Evolutionary conservation across 2,113 vertebrate genomes (phyloP).

Genomic region (Cephalopterus ornatus): DNA sequence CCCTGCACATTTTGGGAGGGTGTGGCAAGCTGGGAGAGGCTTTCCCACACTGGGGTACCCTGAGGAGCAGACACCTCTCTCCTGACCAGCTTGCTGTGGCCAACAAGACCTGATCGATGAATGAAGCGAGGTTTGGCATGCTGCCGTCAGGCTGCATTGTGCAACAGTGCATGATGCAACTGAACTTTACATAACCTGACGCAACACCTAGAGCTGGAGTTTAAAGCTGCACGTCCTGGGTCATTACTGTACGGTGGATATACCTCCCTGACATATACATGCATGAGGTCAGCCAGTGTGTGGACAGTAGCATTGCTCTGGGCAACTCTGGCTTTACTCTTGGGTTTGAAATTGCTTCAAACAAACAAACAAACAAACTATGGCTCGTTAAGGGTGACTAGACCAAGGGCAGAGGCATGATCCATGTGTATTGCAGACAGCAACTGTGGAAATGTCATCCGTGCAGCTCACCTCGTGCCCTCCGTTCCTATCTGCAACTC

Average conservation of each 20-base stretch:
- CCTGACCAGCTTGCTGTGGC: not conserved
- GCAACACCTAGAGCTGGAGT: slow-evolving; percentile 48
- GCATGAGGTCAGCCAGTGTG: not conserved
- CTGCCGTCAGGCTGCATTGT: slow-evolving; percentile 9
- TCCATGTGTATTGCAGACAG: not conserved
- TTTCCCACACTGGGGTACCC: slow-evolving; percentile 14
- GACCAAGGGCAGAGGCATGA: not conserved
- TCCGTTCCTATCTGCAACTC: not conserved
- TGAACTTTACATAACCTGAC: slow-evolving; percentile 67
- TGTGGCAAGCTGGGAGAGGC: not conserved
- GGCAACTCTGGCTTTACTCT: not conserved
- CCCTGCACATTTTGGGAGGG: not conserved
- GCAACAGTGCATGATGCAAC: slow-evolving; percentile 61
- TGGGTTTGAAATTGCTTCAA: slow-evolving; percentile 15
- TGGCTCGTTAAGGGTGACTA: not conserved
- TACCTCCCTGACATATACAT: not conserved
- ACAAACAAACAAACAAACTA: not conserved
- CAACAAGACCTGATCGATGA: not conserved
- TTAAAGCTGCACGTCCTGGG: slow-evolving; percentile 40
- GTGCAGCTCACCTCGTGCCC: not conserved
- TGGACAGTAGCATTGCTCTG: not conserved
- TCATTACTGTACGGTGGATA: not conserved
- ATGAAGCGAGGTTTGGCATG: slow-evolving; percentile 36
- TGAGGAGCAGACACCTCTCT: not conserved
- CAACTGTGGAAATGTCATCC: not conserved